Conservation (phyloP, 2,888 invertebrate species). For the Endomychus coccineus region DNA sequence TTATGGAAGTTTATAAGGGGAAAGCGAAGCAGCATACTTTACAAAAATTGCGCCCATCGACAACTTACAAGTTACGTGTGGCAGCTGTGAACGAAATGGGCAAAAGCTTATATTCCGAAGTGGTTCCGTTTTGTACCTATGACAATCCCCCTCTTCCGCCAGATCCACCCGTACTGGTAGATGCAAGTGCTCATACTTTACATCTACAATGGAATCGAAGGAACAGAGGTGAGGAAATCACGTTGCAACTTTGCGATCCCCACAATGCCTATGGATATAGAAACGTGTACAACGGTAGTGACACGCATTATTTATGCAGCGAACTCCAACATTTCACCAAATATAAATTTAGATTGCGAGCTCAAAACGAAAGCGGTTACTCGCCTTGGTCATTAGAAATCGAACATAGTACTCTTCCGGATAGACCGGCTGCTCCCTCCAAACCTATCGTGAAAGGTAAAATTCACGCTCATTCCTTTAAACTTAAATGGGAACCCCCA, state of each 20-base stretch:
- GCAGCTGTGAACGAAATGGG: constrained; percentile 79
- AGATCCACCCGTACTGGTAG: constrained; percentile 62
- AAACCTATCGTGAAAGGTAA: constrained; percentile 75
- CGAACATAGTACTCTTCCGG: constrained; percentile 67
- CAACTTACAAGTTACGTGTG: constrained; percentile 73
- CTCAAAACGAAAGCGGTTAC: constrained; percentile 74
- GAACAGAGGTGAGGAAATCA: constrained; percentile 71
- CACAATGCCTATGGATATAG: constrained; percentile 18
- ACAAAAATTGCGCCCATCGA: constrained; percentile 68
- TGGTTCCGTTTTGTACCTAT: constrained; percentile 62
- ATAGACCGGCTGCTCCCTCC: constrained; percentile 68
- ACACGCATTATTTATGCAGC: constrained; percentile 58
- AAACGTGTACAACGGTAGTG: constrained; percentile 67
- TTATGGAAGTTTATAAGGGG: constrained; percentile 64
- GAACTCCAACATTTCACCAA: constrained; percentile 66
- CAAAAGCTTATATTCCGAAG: constrained; percentile 63
- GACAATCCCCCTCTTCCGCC: constrained; percentile 77
- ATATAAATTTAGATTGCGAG: constrained; percentile 74
- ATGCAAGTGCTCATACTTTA: constrained; percentile 56
- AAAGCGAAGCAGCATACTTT: constrained; percentile 69
- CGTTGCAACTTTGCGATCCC: constrained; percentile 67
- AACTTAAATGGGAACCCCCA: constrained; percentile 77
- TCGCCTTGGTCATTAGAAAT: constrained; percentile 80
- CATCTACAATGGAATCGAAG: constrained; percentile 68
- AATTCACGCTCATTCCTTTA: constrained; percentile 71